Evolutionary conservation across 2,113 vertebrate species (phyloP).

Genomic region (Carassius carassius): DNA sequence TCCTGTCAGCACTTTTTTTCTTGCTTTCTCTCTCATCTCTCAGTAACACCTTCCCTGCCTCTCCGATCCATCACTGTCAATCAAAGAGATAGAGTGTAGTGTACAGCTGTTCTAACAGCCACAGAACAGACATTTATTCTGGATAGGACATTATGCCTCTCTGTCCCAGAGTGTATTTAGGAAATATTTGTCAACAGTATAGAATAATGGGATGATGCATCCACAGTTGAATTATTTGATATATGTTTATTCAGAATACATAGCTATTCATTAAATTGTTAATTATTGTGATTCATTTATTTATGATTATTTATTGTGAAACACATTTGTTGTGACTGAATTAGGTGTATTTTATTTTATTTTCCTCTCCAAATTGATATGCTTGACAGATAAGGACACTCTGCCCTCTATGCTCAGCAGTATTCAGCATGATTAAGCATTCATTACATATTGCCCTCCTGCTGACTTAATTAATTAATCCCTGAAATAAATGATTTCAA

Average conservation of each 20-base stretch:
- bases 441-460: no score
- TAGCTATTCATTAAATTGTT: conserved; percentile 39
- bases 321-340: no score
- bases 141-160: neutral
- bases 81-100: conserved; percentile 37
- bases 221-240: no score
- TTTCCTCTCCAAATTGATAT: neutral
- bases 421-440: neutral
- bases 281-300: no score
- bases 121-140: conserved; percentile 5
- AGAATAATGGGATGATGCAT: no score
- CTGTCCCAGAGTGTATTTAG: neutral
- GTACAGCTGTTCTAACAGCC: conserved; percentile 20
- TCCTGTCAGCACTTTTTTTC: conserved; percentile 37
- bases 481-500: neutral
- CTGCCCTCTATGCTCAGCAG: conserved; percentile 23
- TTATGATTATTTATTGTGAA: no score
- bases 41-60: neutral
- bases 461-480: conserved; percentile 25
- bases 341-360: no score
- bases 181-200: neutral
- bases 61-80: conserved; percentile 12
- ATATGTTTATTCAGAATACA: no score
- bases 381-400: conserved; percentile 27
- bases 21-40: no score